Conservation (phyloP, 2,797 vertebrate species). For the Rhinophrynus dorsalis region DNA sequence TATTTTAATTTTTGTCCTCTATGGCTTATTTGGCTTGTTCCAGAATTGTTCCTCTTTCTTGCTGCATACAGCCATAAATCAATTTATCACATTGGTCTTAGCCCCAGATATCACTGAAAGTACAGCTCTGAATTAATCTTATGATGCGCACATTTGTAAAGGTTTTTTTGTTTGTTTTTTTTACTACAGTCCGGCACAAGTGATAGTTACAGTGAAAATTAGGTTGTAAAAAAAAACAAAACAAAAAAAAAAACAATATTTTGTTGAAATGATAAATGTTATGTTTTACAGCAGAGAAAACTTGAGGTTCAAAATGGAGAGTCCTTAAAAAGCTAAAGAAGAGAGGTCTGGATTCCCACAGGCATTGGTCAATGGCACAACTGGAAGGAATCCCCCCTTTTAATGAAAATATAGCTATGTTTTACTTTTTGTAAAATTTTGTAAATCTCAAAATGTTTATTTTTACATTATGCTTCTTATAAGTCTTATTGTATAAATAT, state of each 20-base stretch:
- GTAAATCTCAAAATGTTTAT: conserved; percentile 78
- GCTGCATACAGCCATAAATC: too few relatives aligned
- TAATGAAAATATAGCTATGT: conserved; percentile 18
- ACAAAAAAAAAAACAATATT: background rate
- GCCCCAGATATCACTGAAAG: too few relatives aligned
- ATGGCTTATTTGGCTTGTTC: too few relatives aligned
- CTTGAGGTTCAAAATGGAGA: conserved; percentile 61
- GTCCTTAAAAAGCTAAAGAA: conserved; percentile 53
- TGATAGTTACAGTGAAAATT: too few relatives aligned
- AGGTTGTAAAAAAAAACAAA: too few relatives aligned
- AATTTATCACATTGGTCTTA: too few relatives aligned
- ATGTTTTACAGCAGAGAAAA: conserved; percentile 66
- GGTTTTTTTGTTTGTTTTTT: too few relatives aligned
- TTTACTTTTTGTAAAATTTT: conserved; percentile 71
- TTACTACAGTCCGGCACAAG: too few relatives aligned
- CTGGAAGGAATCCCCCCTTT: background rate
- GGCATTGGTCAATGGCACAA: conserved; percentile 1
- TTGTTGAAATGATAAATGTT: conserved; percentile 9
- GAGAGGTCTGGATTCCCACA: conserved; percentile 62
- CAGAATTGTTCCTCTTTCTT: too few relatives aligned
- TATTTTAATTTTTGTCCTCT: too few relatives aligned
- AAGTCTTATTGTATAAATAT: conserved; percentile 61
- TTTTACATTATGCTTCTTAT: conserved; percentile 77
- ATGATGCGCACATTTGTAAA: too few relatives aligned
- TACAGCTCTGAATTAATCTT: too few relatives aligned